Conservation (phyloP, 2,888 invertebrate species). For the Erynnis tages region DNA sequence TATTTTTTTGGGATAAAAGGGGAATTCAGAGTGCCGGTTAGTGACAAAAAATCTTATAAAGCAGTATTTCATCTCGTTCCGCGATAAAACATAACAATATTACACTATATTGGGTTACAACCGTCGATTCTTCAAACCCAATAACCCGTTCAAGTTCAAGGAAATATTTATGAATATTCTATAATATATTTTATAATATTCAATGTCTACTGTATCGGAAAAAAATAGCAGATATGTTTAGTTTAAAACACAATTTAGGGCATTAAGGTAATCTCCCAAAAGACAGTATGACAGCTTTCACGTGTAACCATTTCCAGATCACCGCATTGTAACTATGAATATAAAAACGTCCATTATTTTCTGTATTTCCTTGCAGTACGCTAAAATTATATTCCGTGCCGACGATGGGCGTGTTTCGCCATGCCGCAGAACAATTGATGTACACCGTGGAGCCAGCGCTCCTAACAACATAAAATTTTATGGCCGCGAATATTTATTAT, state of each 20-base stretch:
- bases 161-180: no score
- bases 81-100: conserved; percentile 25
- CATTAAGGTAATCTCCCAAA: no score
- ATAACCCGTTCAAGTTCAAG: conserved; percentile 29
- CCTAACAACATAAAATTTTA: conserved; percentile 72
- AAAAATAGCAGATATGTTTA: no score
- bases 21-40: conserved; percentile 1
- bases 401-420: conserved; percentile 37
- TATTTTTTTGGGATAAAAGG: neutral
- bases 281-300: no score
- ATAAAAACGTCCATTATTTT: conserved; percentile 27
- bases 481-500: conserved; percentile 71
- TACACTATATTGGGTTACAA: conserved; percentile 22
- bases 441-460: conserved; percentile 50
- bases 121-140: conserved; percentile 39
- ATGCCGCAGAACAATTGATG: conserved; percentile 53
- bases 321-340: conserved; percentile 13
- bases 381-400: conserved; percentile 35
- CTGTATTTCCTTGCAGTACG: conserved; percentile 29
- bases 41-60: conserved; percentile 7
- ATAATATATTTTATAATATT: no score
- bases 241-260: no score
- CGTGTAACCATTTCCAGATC: no score
- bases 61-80: conserved; percentile 8
- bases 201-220: no score